Evolutionary conservation across 2,113 vertebrate species (phyloP).

Genomic region (Sinocyclocheilus grahami): DNA sequence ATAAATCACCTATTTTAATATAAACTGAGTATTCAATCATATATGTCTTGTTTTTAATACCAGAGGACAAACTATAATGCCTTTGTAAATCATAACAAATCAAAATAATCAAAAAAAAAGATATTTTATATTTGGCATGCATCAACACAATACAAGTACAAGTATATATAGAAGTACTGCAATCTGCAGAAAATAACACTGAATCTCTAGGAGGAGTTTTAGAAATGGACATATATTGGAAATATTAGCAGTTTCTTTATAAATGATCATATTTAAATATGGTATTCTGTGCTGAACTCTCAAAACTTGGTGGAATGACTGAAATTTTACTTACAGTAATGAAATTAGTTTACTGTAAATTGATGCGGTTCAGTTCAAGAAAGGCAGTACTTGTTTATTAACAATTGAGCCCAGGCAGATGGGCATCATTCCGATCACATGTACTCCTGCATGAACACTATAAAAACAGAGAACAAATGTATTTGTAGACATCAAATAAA

Average conservation of each 20-base stretch:
- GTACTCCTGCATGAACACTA: constrained; percentile 40
- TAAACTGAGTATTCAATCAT: not conserved
- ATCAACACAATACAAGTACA: constrained; percentile 80
- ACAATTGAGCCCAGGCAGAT: not conserved
- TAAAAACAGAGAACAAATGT: constrained; percentile 28
- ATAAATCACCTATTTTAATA: constrained; percentile 35
- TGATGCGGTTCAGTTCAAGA: constrained; percentile 41
- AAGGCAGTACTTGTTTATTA: constrained; percentile 29
- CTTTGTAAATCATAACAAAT: constrained; percentile 72
- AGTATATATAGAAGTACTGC: constrained; percentile 81
- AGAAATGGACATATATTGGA: constrained; percentile 67
- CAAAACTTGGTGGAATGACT: constrained; percentile 65
- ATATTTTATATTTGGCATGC: constrained; percentile 80
- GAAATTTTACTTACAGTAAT: constrained; percentile 63
- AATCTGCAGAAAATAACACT: constrained; percentile 78
- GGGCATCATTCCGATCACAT: constrained; percentile 32
- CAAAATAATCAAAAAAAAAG: no score
- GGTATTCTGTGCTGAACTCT: constrained; percentile 66
- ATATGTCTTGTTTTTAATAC: constrained; percentile 39
- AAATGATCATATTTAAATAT: not conserved
- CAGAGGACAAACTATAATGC: constrained; percentile 55
- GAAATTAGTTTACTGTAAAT: constrained; percentile 55
- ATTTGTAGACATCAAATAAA: constrained; percentile 30
- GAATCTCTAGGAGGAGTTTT: constrained; percentile 72
- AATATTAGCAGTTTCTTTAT: constrained; percentile 57